Evolutionary conservation across 2,888 invertebrate genomes (phyloP), one percentile per base, ranked within the genome.

Genomic region (Eupithecia subumbrata): DNA sequence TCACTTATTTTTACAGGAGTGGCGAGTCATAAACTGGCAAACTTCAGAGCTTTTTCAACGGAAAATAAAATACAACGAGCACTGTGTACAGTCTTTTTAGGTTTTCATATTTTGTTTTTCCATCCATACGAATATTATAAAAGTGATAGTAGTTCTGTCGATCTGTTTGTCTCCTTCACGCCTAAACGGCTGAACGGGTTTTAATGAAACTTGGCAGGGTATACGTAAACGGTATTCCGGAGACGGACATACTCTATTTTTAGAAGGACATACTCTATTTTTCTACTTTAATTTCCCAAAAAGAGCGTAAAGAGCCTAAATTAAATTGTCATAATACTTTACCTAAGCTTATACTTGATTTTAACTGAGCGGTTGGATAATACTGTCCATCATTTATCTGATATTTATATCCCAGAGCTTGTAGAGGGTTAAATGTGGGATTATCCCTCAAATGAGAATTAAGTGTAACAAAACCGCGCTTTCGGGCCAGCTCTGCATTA

Each of bases 1-100:
- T 74, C 75, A 69, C 73, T 74, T 69, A 70, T 78, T 77, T 76
- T 52, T 75, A 73, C 76, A 73, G 72, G 60, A 78, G 72, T 71
- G 70, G 78, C 74, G 76, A 70, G 45, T 52, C 12, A 56, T 22
- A 56, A 34, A 72, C 48, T 14, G 63, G 76, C 72, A 76, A 79
- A 72, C 66, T 25, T 77, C 52, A 60, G 73, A 72, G 70, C 43
- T 37, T 56, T 76, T 73, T 48, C 37, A 72, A 16, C 40, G 37
- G 25, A 68, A 43, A 68, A 9, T 18, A 40, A 68, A 66, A 37
- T 66, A 25, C 34, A 72, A 34, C 16, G n/a, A 22, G 1, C 1
- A 37, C 16, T 25, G 22, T 22, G 2, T 34, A 34, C n/a, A 22
- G 22, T 22, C 22, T n/a, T 5, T 56, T 56, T 56, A 56, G 56